Percentiles rank a stretch among this genome's conserved stretches.
These are phyloP conservation scores for Philypnodon macrostomus DNA, from an alignment of 2,797 vertebrate genomes.

Conservation along the genomic window DNA sequence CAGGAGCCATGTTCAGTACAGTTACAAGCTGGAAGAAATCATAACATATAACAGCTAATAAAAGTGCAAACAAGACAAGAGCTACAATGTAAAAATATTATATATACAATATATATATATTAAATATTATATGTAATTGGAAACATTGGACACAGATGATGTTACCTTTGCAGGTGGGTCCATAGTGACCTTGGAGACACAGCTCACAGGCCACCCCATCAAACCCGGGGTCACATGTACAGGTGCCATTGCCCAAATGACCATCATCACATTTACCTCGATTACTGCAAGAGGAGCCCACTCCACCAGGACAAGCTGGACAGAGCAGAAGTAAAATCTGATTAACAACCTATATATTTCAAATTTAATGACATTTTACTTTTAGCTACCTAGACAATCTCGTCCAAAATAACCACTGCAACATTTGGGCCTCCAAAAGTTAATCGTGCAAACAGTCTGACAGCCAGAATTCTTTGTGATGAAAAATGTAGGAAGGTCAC, in stretches of 20 bases:
- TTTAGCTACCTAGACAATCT: constrained; percentile 83
- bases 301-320: constrained; percentile 87
- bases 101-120: too few relatives aligned
- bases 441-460: constrained; percentile 73
- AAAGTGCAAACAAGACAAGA: too few relatives aligned
- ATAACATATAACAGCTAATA: background rate
- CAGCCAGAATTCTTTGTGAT: constrained; percentile 72
- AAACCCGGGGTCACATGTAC: constrained; percentile 80
- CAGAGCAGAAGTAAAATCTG: background rate
- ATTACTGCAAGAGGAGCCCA: constrained; percentile 75
- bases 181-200: constrained; percentile 80
- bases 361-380: background rate
- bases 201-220: constrained; percentile 84
- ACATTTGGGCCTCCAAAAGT: constrained; percentile 79
- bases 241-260: constrained; percentile 80
- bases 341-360: background rate
- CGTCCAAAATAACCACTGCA: constrained; percentile 87
- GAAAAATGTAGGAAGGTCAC: constrained; percentile 45
- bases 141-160: too few relatives aligned
- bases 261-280: constrained; percentile 81
- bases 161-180: constrained; percentile 83
- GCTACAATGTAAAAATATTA: too few relatives aligned
- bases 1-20: constrained; percentile 86
- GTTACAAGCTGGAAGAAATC: constrained; percentile 79
- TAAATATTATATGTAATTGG: too few relatives aligned